These are phyloP conservation scores for Trissolcus basalis DNA, from an alignment of 1,140 invertebrate species.

Conservation along the genomic window DNA sequence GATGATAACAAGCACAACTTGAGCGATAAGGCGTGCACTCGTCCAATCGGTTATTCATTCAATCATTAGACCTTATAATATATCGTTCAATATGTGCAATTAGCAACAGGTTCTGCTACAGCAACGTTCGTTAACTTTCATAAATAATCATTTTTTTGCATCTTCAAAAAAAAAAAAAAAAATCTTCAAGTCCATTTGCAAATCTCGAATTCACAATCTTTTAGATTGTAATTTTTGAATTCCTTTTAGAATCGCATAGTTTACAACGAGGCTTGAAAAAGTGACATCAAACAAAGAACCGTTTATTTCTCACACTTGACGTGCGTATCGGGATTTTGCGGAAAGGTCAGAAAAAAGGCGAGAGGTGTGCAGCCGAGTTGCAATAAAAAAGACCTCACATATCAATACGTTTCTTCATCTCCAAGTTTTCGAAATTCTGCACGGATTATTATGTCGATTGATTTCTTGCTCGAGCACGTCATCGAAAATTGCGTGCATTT, in stretches of 20 bases:
- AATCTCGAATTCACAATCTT: neutral
- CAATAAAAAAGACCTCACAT: slow-evolving; percentile 39
- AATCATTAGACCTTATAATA: slow-evolving; percentile 34
- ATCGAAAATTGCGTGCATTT: slow-evolving; percentile 31
- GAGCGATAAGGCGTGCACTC: slow-evolving; percentile 24
- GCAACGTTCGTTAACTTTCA: no score
- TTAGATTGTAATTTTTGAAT: neutral
- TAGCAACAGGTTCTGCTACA: slow-evolving; percentile 26
- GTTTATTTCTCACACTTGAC: slow-evolving; percentile 31
- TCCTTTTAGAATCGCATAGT: neutral
- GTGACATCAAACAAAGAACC: slow-evolving; percentile 38
- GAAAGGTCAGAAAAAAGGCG: slow-evolving; percentile 52
- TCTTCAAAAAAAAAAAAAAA: no score
- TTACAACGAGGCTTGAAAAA: slow-evolving; percentile 14
- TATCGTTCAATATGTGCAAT: slow-evolving; percentile 34
- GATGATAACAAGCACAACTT: slow-evolving; percentile 33
- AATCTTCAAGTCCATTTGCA: no score
- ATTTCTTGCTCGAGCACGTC: slow-evolving; percentile 42
- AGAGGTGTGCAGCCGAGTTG: slow-evolving; percentile 47
- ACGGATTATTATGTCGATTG: slow-evolving; percentile 33
- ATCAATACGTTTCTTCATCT: slow-evolving; percentile 42
- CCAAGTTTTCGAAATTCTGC: slow-evolving; percentile 36
- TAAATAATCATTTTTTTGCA: no score
- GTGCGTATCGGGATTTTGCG: slow-evolving; percentile 52
- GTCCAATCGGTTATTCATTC: slow-evolving; percentile 45